Evolutionary conservation across 2,113 vertebrate species (phyloP).

Genomic region (Haemorhous mexicanus): DNA sequence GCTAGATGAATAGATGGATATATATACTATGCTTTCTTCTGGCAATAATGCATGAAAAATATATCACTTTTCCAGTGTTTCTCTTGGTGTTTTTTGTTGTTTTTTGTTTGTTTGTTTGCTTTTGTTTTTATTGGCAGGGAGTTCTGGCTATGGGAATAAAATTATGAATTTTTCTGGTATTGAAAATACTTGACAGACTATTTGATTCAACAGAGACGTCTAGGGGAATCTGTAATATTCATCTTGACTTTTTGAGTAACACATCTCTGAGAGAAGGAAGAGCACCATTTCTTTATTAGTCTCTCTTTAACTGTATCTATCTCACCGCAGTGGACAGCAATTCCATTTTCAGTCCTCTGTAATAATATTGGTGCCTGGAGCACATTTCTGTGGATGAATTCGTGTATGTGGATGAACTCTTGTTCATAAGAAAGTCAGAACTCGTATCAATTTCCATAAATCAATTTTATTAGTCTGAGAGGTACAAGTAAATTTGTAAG

Average conservation of each 20-base stretch:
- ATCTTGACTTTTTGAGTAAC: background rate
- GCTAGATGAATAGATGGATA: background rate
- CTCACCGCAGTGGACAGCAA: background rate
- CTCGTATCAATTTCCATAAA: background rate
- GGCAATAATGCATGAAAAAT: background rate
- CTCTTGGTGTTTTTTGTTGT: fast-evolving
- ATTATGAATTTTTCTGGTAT: background rate
- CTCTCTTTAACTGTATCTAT: background rate
- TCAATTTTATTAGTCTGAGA: background rate
- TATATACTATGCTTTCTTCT: background rate
- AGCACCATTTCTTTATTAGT: background rate
- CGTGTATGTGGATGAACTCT: background rate
- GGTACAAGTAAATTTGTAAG: background rate
- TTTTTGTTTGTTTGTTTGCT: background rate
- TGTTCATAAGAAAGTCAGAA: background rate
- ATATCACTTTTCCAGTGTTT: background rate
- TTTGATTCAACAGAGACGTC: background rate
- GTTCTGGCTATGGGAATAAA: background rate
- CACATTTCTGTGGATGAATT: background rate
- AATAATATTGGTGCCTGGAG: background rate
- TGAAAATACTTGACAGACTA: background rate
- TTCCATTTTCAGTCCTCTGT: background rate
- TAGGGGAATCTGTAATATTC: background rate
- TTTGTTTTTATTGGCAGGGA: background rate
- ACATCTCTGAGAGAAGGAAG: background rate